A percentile compares a stretch with the other conserved stretches of the same genome.
Evolutionary conservation across 2,888 invertebrate genomes (phyloP).

Genomic region (Abscondita cerata): DNA sequence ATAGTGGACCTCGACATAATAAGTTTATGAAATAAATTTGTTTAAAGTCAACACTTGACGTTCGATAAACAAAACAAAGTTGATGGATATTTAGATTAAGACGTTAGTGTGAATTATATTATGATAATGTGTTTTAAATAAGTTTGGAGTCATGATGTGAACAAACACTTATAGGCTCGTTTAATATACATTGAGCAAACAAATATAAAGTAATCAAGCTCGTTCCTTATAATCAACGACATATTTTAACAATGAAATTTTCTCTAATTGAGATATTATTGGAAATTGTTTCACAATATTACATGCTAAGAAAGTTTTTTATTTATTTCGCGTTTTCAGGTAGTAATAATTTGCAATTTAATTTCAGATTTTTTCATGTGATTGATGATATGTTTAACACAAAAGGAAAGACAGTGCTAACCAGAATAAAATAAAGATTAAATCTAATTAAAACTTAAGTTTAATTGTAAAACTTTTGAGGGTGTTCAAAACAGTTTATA

Average conservation of each 20-base stretch:
- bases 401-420: neutral
- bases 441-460: slow-evolving; percentile 9
- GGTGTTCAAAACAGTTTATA: slow-evolving; percentile 7
- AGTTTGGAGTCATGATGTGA: neutral
- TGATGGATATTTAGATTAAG: slow-evolving; percentile 4
- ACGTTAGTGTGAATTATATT: neutral
- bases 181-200: too few relatives aligned
- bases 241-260: too few relatives aligned
- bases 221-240: too few relatives aligned
- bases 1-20: too few relatives aligned
- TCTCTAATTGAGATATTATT: too few relatives aligned
- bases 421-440: slow-evolving; percentile 2
- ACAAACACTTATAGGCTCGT: neutral
- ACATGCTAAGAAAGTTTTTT: too few relatives aligned
- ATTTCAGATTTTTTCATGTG: slow-evolving; percentile 6
- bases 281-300: too few relatives aligned
- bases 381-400: slow-evolving; percentile 1
- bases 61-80: neutral
- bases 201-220: too few relatives aligned
- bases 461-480: slow-evolving; percentile 13
- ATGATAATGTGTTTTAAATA: neutral
- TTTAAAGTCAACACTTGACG: too few relatives aligned
- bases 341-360: slow-evolving; percentile 2
- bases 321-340: too few relatives aligned
- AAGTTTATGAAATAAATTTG: too few relatives aligned